Percentiles rank a stretch among this genome's conserved stretches.
phyloP scores from a whole-genome alignment of 2,797 vertebrate species.

The Ara ararauna region DNA sequence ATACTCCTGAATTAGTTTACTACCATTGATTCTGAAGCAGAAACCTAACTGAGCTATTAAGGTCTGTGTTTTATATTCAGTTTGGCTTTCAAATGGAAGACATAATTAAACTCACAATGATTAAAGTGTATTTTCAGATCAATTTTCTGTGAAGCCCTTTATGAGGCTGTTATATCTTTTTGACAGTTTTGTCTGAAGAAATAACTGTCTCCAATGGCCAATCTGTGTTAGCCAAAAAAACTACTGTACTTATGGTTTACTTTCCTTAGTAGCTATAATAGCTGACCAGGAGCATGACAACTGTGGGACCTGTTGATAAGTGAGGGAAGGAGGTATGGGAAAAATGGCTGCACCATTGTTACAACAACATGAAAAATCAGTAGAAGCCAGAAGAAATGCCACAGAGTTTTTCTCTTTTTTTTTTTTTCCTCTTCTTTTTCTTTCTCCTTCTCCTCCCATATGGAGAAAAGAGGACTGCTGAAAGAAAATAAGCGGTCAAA shows the following conservation, averaged over 20 bases:
- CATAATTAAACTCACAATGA: neutral
- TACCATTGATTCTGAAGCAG: neutral
- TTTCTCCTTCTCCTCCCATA: neutral
- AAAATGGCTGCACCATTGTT: neutral
- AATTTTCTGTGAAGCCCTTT: neutral
- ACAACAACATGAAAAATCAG: neutral
- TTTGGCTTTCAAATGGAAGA: neutral
- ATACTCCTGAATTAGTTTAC: neutral
- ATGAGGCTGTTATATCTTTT: neutral
- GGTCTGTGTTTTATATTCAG: neutral
- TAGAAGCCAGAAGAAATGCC: neutral
- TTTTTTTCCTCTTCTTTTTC: neutral
- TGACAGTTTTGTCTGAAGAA: neutral
- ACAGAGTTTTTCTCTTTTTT: neutral
- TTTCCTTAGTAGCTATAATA: neutral
- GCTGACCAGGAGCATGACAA: neutral
- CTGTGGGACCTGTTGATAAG: neutral
- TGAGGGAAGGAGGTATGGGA: neutral
- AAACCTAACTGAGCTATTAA: neutral
- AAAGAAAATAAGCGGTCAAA: neutral
- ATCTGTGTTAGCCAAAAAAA: neutral
- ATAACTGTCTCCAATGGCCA: neutral
- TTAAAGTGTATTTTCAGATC: neutral
- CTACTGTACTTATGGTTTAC: neutral
- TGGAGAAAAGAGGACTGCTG: neutral